Percentiles rank a stretch among this genome's conserved stretches.
Conservation (phyloP, 2,888 invertebrate genomes). For the Reticulitermes lucifugus region DNA sequence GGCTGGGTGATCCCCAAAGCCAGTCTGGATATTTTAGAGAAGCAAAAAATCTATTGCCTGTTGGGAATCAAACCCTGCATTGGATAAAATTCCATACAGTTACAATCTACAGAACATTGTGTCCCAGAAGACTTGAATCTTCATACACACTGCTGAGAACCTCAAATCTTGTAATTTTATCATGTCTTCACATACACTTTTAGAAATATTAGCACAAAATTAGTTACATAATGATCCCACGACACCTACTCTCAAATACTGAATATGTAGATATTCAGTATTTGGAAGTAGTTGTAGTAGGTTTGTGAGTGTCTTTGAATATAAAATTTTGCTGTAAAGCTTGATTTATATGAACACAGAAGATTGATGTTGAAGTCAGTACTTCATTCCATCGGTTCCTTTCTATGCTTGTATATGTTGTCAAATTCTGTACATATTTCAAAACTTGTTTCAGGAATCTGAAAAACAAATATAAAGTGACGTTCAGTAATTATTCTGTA, state of each 20-base stretch:
- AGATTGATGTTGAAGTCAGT: conserved; percentile 11
- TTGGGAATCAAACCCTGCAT: too few relatives aligned
- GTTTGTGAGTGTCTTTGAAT: background rate
- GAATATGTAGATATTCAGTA: background rate
- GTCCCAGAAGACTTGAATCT: too few relatives aligned
- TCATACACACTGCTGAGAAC: too few relatives aligned
- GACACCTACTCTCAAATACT: background rate
- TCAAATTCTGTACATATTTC: conserved; percentile 49
- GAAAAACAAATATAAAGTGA: background rate
- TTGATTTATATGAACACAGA: background rate
- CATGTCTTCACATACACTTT: background rate
- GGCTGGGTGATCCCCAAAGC: too few relatives aligned
- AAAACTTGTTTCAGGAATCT: conserved; percentile 45
- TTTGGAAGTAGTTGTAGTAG: background rate
- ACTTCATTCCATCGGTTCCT: conserved; percentile 51
- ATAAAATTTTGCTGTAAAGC: background rate
- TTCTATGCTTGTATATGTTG: conserved; percentile 41
- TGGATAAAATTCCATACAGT: too few relatives aligned
- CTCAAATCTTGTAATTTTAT: too few relatives aligned
- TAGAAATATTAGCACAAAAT: background rate
- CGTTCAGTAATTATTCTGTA: too few relatives aligned
- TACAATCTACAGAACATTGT: too few relatives aligned
- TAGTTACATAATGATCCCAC: background rate
- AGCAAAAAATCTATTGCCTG: too few relatives aligned
- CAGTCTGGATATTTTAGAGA: too few relatives aligned